phyloP scores from a whole-genome alignment of 2,888 invertebrate species.

The Drosophila cyrtoloma region DNA sequence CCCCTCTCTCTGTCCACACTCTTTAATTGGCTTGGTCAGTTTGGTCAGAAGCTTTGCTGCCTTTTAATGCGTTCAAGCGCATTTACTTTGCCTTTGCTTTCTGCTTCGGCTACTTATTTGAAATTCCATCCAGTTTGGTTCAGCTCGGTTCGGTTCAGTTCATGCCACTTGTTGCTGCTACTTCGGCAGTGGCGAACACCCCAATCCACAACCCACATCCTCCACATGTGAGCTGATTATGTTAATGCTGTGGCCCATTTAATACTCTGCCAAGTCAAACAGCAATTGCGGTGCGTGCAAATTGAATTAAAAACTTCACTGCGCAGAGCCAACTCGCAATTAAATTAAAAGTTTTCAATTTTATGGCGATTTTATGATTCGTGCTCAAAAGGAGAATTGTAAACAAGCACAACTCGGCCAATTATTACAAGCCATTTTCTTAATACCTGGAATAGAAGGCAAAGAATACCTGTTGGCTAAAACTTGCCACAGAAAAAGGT shows the following conservation, averaged over 20 bases:
- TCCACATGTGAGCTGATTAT: conserved; percentile 74
- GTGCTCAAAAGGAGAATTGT: conserved; percentile 32
- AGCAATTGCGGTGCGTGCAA: conserved; percentile 58
- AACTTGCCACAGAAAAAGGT: background rate
- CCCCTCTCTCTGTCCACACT: background rate
- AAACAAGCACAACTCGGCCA: conserved; percentile 8
- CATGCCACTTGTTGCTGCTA: conserved; percentile 28
- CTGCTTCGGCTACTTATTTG: conserved; percentile 54
- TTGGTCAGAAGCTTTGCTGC: conserved; percentile 57
- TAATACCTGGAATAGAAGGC: background rate
- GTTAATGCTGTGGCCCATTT: conserved; percentile 68
- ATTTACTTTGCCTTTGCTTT: conserved; percentile 53
- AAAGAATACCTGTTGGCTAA: background rate
- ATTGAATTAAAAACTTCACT: conserved; percentile 70
- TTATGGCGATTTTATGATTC: conserved; percentile 69
- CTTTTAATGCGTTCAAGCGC: conserved; percentile 70
- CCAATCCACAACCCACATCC: background rate
- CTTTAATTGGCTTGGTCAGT: conserved; percentile 21
- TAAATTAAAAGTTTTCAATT: conserved; percentile 76
- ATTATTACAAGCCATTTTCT: conserved; percentile 11
- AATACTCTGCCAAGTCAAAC: conserved; percentile 67
- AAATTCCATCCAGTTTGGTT: conserved; percentile 38
- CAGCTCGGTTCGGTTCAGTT: conserved; percentile 5
- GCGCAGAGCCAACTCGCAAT: conserved; percentile 56
- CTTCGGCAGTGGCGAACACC: conserved; percentile 15